phyloP scores from a whole-genome alignment of 2,113 vertebrate species.

The Dromaius novaehollandiae region DNA sequence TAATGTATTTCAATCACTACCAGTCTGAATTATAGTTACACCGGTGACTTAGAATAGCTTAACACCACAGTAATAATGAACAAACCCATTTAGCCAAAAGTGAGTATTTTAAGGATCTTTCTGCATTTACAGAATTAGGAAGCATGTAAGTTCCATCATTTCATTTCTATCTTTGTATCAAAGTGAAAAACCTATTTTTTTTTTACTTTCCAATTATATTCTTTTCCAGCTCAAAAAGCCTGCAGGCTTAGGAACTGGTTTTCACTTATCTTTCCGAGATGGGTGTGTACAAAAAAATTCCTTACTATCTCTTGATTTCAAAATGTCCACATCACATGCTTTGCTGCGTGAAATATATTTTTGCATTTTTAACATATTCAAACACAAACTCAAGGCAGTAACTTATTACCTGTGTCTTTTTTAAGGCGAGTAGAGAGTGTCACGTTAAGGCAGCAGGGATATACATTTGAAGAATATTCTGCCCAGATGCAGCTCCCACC shows the following conservation, averaged over 20 bases:
- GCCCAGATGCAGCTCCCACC: not conserved
- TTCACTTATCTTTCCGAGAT: not conserved
- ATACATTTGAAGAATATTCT: not conserved
- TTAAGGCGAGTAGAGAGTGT: not conserved
- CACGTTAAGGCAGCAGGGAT: not conserved
- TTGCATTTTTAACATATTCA: not conserved
- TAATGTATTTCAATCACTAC: not conserved
- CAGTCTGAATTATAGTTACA: not conserved
- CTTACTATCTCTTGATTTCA: not conserved
- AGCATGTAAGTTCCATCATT: not conserved
- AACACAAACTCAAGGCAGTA: not conserved
- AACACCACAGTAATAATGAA: not conserved
- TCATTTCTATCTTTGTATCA: not conserved
- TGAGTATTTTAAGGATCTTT: not conserved
- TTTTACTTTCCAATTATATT: not conserved
- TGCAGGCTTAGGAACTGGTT: not conserved
- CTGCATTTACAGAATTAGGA: not conserved
- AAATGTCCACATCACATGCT: not conserved
- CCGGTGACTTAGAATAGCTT: not conserved
- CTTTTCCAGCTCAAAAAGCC: not conserved
- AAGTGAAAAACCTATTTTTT: not conserved
- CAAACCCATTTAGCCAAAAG: not conserved
- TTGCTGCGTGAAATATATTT: not conserved
- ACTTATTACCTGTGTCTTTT: not conserved
- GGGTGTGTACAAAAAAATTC: not conserved